Conservation (phyloP, 2,888 invertebrate genomes). For the Synergus gifuensis region DNA sequence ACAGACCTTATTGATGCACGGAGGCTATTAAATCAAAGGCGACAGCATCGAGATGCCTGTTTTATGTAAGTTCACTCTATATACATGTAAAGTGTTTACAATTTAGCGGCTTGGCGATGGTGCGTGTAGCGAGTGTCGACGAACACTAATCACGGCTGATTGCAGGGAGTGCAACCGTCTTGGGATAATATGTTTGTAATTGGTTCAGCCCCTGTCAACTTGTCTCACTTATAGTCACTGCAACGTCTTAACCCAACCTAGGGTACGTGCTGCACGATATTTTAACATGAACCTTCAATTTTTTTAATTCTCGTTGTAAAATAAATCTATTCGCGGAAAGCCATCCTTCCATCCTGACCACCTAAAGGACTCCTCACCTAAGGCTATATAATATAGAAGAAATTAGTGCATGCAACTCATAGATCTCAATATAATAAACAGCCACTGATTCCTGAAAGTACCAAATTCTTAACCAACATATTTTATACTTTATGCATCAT, state of each 20-base stretch:
- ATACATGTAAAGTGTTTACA: constrained; percentile 68
- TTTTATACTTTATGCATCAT: neutral
- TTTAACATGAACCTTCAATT: constrained; percentile 65
- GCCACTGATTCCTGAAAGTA: neutral
- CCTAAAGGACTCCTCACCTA: neutral
- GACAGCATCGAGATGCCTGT: constrained; percentile 1
- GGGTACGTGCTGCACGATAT: constrained; percentile 58
- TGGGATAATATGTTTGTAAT: constrained; percentile 74
- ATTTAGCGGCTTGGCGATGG: constrained; percentile 70
- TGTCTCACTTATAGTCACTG: constrained; percentile 66
- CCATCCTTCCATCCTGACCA: constrained; percentile 4
- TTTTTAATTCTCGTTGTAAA: constrained; percentile 29
- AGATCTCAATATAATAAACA: neutral
- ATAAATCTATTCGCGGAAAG: constrained; percentile 21
- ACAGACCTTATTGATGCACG: constrained; percentile 8
- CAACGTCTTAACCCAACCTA: constrained; percentile 71
- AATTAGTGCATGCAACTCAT: neutral
- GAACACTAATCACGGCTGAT: constrained; percentile 74
- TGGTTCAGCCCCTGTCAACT: constrained; percentile 75
- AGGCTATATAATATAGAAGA: neutral
- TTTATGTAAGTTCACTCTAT: constrained; percentile 38
- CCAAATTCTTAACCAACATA: too few species aligned
- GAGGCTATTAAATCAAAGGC: constrained; percentile 4
- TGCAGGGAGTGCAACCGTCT: constrained; percentile 72
- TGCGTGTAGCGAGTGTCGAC: constrained; percentile 68